Base-by-base conservation (phyloP, 2,888 invertebrate genomes). In the Amiota minor region DNA sequence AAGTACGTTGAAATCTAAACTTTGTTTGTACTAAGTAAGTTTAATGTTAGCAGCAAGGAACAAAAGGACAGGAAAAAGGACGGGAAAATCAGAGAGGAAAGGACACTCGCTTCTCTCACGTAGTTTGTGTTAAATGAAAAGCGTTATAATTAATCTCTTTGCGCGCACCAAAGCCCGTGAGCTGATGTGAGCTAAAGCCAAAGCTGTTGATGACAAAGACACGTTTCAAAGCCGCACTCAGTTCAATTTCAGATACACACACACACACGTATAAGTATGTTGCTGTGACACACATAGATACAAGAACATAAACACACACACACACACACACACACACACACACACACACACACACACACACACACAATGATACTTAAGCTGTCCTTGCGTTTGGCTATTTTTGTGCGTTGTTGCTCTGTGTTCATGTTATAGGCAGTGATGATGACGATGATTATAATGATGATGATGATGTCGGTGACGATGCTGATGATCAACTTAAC, bases 401-500 rank as follows among this genome's bases (percentile, higher is more conserved):
- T 35, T 35, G 35, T 35, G 35, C 35, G 35, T 35, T 35, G 6
- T 8, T 35, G 35, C 35, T 35, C 6, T 35, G 35, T 35, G 35
- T 35, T 35, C 35, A 35, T 35, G 2, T 35, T 35, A 35, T 35
- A 35, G 35, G 35, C 35, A 35, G 6, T 35, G 72, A 72, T 72
- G 73, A 72, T 74, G 56, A 18, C 16, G 11, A n/a, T 53, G 53
- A 53, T 53, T 35, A 35, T 8, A 35, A 35, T 35, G 72, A 72
- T 72, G 73, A 72, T 74, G 56, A 35, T 2, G 35, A 35, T 35
- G 35, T 35, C 35, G 6, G 35, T 35, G 35, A 35, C 35, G 35
- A 35, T 35, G 35, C 1, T 23, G 67, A 18, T 67, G 74, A 76
- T 74, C 74, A 71, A 76, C 75, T 78, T 76, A 71, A 76, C 76